These are phyloP conservation scores for Fulmarus glacialis DNA, from an alignment of 2,113 vertebrate species.

Conservation along the genomic window DNA sequence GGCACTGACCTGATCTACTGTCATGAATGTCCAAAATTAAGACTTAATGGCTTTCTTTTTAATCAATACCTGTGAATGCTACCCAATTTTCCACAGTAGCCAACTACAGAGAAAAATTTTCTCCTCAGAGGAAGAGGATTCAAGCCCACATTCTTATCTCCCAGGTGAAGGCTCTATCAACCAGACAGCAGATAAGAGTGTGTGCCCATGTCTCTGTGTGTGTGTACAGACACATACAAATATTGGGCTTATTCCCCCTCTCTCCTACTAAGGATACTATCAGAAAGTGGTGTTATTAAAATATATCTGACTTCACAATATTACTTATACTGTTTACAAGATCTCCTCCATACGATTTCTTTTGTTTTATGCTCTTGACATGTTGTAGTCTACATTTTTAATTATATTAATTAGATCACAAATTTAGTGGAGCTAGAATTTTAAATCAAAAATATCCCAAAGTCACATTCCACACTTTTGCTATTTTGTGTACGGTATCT, in stretches of 20 bases:
- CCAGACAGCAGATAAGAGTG: background rate
- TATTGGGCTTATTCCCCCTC: background rate
- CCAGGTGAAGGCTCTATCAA: background rate
- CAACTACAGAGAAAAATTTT: background rate
- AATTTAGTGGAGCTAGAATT: background rate
- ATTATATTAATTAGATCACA: background rate
- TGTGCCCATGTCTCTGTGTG: background rate
- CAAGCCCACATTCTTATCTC: background rate
- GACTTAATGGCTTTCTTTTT: background rate
- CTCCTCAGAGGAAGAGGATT: background rate
- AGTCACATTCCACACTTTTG: background rate
- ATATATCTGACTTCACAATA: background rate
- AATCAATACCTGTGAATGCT: fast-evolving
- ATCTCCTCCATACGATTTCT: background rate
- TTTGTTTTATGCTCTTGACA: background rate
- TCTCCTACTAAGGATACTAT: background rate
- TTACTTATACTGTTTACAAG: background rate
- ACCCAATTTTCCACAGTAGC: background rate
- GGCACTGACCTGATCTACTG: background rate
- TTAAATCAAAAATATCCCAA: background rate
- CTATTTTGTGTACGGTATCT: background rate
- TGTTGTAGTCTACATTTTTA: background rate
- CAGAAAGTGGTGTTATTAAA: background rate
- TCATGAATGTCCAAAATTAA: background rate
- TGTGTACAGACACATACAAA: background rate